Evolutionary conservation across 2,888 invertebrate genomes (phyloP).

Genomic region (Lasioglossum vierecki): DNA sequence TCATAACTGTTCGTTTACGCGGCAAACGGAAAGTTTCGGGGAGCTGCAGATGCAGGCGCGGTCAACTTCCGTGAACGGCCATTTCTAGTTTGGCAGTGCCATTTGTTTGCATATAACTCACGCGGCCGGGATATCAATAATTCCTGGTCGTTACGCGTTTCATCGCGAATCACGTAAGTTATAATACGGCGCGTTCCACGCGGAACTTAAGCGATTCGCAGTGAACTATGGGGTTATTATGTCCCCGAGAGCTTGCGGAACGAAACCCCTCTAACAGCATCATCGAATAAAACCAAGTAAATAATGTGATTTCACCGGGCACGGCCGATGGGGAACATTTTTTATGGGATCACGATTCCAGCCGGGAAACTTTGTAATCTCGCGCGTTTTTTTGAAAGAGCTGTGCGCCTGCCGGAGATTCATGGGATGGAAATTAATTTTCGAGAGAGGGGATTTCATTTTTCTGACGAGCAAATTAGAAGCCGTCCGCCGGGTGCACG

Average conservation of each 20-base stretch:
- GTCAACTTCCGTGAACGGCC: slow-evolving; percentile 39
- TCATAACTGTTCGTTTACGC: slow-evolving; percentile 51
- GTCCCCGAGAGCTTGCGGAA: neutral
- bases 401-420: slow-evolving; percentile 20
- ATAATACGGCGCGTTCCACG: slow-evolving; percentile 16
- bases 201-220: slow-evolving; percentile 32
- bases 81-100: slow-evolving; percentile 26
- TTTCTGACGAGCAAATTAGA: slow-evolving; percentile 35
- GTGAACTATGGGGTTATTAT: slow-evolving; percentile 25
- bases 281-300: neutral
- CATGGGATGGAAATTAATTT: slow-evolving; percentile 39
- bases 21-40: slow-evolving; percentile 33
- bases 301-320: neutral
- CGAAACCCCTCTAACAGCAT: neutral
- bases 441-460: slow-evolving; percentile 21
- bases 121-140: slow-evolving; percentile 50
- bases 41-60: slow-evolving; percentile 41
- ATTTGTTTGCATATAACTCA: slow-evolving; percentile 47
- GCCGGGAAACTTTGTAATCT: slow-evolving; percentile 21
- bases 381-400: neutral
- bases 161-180: slow-evolving; percentile 32
- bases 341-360: slow-evolving; percentile 10
- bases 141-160: slow-evolving; percentile 46
- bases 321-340: neutral
- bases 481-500: neutral